These are phyloP conservation scores for Synanceia verrucosa DNA, from an alignment of 2,797 vertebrate species.

Conservation along the genomic window DNA sequence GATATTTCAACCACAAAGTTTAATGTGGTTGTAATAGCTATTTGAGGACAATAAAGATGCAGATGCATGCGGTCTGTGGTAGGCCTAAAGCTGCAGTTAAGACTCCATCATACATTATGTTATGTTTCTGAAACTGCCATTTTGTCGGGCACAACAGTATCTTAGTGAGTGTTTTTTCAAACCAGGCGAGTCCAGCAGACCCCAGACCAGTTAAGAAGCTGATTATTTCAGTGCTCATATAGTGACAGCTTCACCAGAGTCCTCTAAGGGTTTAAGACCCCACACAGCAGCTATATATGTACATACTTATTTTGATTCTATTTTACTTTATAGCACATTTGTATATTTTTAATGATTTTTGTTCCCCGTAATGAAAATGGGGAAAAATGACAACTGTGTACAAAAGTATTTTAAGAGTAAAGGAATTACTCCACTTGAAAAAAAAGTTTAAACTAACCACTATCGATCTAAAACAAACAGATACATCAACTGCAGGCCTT, in stretches of 20 bases:
- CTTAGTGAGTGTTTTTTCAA: not conserved
- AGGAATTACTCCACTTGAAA: too few species aligned
- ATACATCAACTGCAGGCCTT: too few species aligned
- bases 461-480: too few species aligned
- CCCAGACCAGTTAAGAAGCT: constrained; percentile 28
- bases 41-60: not conserved
- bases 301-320: too few species aligned
- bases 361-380: too few species aligned
- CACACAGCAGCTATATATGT: constrained; percentile 34
- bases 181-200: not conserved
- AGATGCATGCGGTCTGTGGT: not conserved
- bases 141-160: not conserved
- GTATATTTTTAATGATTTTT: too few species aligned
- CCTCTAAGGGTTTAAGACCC: constrained; percentile 36
- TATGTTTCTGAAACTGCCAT: not conserved
- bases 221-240: constrained; percentile 30
- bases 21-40: not conserved
- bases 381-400: too few species aligned
- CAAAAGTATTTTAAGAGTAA: too few species aligned
- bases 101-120: not conserved
- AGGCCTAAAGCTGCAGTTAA: not conserved
- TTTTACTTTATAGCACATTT: constrained; percentile 29
- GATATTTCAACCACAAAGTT: not conserved
- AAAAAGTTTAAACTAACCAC: too few species aligned
- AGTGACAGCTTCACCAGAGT: constrained; percentile 23